phyloP scores from a whole-genome alignment of 2,888 invertebrate genomes.

The Diabrotica balteata region DNA sequence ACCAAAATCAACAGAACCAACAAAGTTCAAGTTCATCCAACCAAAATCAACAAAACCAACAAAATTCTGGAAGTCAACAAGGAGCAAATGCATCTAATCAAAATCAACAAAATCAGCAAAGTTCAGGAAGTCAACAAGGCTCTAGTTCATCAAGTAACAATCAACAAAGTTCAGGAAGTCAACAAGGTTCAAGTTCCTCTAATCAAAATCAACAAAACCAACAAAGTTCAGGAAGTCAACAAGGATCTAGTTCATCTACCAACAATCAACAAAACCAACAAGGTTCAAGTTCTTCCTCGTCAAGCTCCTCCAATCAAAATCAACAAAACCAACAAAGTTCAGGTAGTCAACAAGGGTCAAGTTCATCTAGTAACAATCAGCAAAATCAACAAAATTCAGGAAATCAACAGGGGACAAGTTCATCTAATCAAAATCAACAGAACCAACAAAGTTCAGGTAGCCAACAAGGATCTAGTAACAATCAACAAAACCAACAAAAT shows the following conservation, averaged over 20 bases:
- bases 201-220: constrained; percentile 22
- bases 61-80: constrained; percentile 23
- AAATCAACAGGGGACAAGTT: constrained; percentile 26
- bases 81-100: constrained; percentile 26
- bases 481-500: constrained; percentile 23
- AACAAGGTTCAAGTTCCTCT: constrained; percentile 4
- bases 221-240: constrained; percentile 24
- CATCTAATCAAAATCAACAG: constrained; percentile 22
- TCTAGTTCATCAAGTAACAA: constrained; percentile 21
- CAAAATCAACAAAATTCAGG: constrained; percentile 19
- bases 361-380: constrained; percentile 17
- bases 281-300: constrained; percentile 13
- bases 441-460: constrained; percentile 19
- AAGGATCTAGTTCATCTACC: constrained; percentile 12
- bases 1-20: constrained; percentile 24
- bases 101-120: constrained; percentile 25
- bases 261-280: constrained; percentile 21
- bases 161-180: too few relatives aligned
- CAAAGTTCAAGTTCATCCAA: constrained; percentile 21
- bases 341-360: constrained; percentile 30
- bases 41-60: constrained; percentile 25
- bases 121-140: constrained; percentile 25
- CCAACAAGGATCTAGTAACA: constrained; percentile 27
- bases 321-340: constrained; percentile 28
- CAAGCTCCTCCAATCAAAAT: constrained; percentile 19